Evolutionary conservation across 2,888 invertebrate species (phyloP).

Genomic region (Troides helena): DNA sequence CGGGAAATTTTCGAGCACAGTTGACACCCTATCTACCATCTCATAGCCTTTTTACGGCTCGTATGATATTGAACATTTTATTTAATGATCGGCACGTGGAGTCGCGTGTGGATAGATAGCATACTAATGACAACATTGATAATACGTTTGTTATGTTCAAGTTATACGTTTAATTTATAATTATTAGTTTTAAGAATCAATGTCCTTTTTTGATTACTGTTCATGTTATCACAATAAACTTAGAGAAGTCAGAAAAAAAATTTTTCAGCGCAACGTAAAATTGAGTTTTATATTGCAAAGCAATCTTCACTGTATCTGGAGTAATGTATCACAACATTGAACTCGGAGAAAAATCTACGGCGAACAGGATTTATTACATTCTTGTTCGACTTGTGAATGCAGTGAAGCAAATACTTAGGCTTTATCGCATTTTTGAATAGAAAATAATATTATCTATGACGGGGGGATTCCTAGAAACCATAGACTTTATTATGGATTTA

Average conservation of each 20-base stretch:
- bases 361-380: conserved; percentile 28
- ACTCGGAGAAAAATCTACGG: conserved; percentile 25
- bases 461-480: conserved; percentile 14
- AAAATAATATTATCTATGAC: conserved; percentile 13
- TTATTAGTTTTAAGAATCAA: neutral
- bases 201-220: neutral
- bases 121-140: conserved; percentile 46
- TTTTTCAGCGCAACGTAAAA: conserved; percentile 8
- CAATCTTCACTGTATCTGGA: conserved; percentile 27
- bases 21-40: conserved; percentile 61
- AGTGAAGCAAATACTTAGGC: conserved; percentile 23
- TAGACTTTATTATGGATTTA: neutral
- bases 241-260: neutral
- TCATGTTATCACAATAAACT: neutral
- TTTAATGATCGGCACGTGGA: conserved; percentile 55
- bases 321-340: conserved; percentile 29
- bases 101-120: conserved; percentile 40
- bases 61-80: conserved; percentile 57
- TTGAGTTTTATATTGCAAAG: conserved; percentile 18
- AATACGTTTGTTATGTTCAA: conserved; percentile 36
- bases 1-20: conserved; percentile 50
- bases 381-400: conserved; percentile 25
- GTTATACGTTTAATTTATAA: conserved; percentile 3
- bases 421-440: conserved; percentile 2
- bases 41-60: conserved; percentile 56